phyloP scores from a whole-genome alignment of 2,113 vertebrate genomes.

The Cervus canadensis region DNA sequence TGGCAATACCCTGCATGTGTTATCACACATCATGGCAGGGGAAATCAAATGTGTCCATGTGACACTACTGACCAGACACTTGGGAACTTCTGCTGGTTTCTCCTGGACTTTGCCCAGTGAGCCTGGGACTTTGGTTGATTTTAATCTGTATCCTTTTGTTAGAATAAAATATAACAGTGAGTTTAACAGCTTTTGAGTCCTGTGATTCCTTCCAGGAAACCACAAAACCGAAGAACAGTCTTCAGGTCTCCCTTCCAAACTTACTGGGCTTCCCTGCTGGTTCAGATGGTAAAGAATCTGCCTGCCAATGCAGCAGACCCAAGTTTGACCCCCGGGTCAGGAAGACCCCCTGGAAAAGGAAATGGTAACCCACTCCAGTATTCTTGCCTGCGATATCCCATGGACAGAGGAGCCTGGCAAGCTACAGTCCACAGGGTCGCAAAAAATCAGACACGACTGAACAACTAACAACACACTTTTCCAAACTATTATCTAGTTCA shows the following conservation, averaged over 20 bases:
- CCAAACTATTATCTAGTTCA: background rate
- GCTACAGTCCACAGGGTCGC: background rate
- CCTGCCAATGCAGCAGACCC: background rate
- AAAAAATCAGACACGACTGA: background rate
- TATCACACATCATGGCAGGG: background rate
- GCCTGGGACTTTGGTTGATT: background rate
- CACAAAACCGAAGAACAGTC: background rate
- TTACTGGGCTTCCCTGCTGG: background rate
- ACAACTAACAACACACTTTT: background rate
- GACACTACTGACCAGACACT: background rate
- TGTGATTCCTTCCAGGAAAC: background rate
- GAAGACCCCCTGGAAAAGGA: background rate
- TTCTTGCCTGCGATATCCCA: fast-evolving
- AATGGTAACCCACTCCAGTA: background rate
- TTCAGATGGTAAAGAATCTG: background rate
- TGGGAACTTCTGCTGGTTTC: background rate
- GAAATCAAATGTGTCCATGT: background rate
- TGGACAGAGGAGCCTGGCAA: background rate
- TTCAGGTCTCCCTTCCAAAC: background rate
- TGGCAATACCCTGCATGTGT: background rate
- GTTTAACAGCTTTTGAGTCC: background rate
- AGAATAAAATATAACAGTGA: background rate
- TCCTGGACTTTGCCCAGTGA: background rate
- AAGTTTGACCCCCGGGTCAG: background rate
- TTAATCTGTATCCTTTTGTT: background rate